These are phyloP conservation scores for Poecile atricapillus DNA, from an alignment of 2,113 vertebrate genomes.

Conservation along the genomic window DNA sequence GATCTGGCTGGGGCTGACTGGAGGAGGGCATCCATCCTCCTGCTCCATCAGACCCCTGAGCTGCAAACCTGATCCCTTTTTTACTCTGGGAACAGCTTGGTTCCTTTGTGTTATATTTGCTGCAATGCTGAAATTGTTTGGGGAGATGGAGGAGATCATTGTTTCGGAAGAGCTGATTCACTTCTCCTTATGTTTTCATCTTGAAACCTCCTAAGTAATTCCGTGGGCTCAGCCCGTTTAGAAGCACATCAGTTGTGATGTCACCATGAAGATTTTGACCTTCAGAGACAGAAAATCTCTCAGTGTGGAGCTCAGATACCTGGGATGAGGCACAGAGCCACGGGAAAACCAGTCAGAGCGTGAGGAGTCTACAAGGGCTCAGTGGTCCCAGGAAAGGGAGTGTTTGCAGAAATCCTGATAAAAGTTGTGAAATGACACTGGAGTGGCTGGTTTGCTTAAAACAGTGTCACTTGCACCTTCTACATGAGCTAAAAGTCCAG, in stretches of 20 bases:
- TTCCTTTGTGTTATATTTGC: not conserved
- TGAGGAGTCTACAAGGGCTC: not conserved
- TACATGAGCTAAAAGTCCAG: not conserved
- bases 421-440: not conserved
- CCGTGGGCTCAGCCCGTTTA: not conserved
- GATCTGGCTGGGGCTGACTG: not conserved
- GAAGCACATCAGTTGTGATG: not conserved
- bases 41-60: fast-evolving
- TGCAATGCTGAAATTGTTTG: not conserved
- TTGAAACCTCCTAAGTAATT: not conserved
- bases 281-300: not conserved
- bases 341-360: not conserved
- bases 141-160: not conserved
- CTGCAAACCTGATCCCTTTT: not conserved
- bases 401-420: not conserved
- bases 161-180: not conserved
- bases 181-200: not conserved
- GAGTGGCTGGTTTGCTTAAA: not conserved
- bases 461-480: not conserved
- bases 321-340: not conserved
- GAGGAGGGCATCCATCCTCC: not conserved
- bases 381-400: not conserved
- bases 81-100: not conserved
- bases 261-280: not conserved
- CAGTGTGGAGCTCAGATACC: not conserved